Percentiles rank a stretch among this genome's conserved stretches.
Conservation (phyloP, 2,113 vertebrate genomes). For the Procavia capensis region DNA sequence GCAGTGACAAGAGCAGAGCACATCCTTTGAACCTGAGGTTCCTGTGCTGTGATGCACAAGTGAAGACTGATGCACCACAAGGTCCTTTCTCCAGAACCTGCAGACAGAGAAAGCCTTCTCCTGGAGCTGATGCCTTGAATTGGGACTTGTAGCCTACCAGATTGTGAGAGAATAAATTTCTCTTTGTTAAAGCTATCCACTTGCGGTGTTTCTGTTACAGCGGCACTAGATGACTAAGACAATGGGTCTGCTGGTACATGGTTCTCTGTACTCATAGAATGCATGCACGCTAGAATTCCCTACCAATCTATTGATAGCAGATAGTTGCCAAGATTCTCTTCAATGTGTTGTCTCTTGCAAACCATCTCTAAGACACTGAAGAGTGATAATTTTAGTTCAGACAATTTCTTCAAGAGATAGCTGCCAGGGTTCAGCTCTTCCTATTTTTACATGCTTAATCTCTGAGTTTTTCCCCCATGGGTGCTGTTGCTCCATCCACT, state of each 20-base stretch:
- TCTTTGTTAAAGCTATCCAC: no score
- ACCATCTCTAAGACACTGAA: constrained; percentile 80
- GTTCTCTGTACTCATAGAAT: neutral
- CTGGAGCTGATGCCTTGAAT: no score
- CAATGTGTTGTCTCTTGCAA: constrained; percentile 84
- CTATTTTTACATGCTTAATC: neutral
- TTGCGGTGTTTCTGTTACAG: no score
- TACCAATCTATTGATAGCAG: constrained; percentile 79
- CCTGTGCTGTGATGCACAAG: no score
- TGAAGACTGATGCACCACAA: no score
- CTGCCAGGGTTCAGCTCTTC: neutral
- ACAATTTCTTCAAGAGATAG: constrained; percentile 81
- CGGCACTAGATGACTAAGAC: no score
- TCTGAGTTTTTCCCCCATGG: neutral
- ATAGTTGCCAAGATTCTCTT: constrained; percentile 82
- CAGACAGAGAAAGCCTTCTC: no score
- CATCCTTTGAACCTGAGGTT: no score
- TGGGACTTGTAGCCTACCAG: no score
- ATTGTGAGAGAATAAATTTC: no score
- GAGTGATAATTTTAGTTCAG: constrained; percentile 83
- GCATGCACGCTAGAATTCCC: constrained; percentile 66
- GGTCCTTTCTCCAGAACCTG: no score
- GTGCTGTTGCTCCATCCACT: neutral
- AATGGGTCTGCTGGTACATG: neutral
- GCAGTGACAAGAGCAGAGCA: no score